Base-by-base conservation (phyloP, 2,888 invertebrate species). In the Aleiodes alternator region DNA sequence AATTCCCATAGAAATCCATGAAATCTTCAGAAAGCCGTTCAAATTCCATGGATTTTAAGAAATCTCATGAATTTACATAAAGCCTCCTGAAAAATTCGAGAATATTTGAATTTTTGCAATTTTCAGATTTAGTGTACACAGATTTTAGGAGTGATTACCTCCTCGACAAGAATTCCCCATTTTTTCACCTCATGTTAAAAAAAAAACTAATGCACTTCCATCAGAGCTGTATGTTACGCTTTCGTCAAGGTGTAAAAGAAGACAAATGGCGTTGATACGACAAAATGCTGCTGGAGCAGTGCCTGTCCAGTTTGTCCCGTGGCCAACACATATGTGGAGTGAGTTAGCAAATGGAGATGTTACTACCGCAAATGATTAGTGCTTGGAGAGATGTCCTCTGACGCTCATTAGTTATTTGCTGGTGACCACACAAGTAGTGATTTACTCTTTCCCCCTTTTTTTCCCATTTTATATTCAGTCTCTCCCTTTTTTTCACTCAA, bases 341-440 rank as follows among this genome's bases (percentile, higher is more conserved):
- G 68, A 76, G 75, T 73, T 80, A 70, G 78, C 80, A 79, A 81
- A 86, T 87, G 82, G 86, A 86, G 87, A 87, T 81, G 83, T 86
- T 84, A 79, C 79, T 76, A 72, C 79, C 79, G 78, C 79, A 80
- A 83, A 82, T 82, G 82, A 87, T 87, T 83, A 84, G 84, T 82
- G 78, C 75, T 50, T 50, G 31, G 66, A 59, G 71, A 59, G 73
- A 68, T 31, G 51, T 68, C 12, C 68, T 34, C 12, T 50, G 48
- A n/a, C 43, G 14, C 48, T 64, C 16, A 48, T 64, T 43, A 43
- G 9, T 43, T 43, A 43, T 16, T 64, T 64, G 9, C 38, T 64
- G 6, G 75, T 78, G 76, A 53, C 79, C 79, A 73, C 79, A 80
- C 79, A 80, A 79, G 78, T 79, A 80, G 77, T 75, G 38, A 57